Conservation (phyloP, 2,113 vertebrate species). For the Rhineura floridana region DNA sequence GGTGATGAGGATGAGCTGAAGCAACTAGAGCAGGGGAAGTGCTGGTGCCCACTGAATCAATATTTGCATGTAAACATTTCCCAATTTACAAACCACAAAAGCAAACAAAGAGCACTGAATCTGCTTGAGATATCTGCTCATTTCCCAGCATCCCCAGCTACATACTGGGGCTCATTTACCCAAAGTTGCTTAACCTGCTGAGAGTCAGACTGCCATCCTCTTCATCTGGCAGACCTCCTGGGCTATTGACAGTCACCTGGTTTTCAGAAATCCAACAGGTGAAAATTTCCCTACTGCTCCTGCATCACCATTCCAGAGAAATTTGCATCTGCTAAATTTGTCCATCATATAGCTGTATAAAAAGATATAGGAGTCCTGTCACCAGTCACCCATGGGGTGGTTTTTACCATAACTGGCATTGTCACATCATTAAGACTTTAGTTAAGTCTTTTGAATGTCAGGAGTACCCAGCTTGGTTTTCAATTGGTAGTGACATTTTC, state of each 20-base stretch:
- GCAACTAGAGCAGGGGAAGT: slow-evolving; percentile 25
- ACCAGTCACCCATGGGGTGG: neutral
- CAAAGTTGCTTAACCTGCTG: neutral
- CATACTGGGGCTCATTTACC: neutral
- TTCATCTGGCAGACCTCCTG: neutral
- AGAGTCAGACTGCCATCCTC: neutral
- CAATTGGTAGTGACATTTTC: neutral
- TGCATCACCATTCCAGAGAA: neutral
- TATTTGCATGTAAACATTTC: slow-evolving; percentile 68
- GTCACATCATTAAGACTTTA: neutral
- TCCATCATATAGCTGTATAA: neutral
- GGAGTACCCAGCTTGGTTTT: neutral
- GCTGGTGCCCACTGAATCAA: slow-evolving; percentile 52
- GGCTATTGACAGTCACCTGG: too few relatives aligned
- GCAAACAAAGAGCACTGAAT: slow-evolving; percentile 64
- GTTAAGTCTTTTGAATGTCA: neutral
- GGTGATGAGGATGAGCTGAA: slow-evolving; percentile 37
- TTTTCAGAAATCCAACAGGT: neutral
- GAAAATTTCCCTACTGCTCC: neutral
- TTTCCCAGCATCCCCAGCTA: slow-evolving; percentile 21
- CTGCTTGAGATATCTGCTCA: neutral
- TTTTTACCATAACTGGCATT: neutral
- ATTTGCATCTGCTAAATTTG: neutral
- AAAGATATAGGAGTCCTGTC: neutral
- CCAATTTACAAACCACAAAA: slow-evolving; percentile 5